Evolutionary conservation across 2,797 vertebrate species (phyloP).

Genomic region (Graptemys geographica): DNA sequence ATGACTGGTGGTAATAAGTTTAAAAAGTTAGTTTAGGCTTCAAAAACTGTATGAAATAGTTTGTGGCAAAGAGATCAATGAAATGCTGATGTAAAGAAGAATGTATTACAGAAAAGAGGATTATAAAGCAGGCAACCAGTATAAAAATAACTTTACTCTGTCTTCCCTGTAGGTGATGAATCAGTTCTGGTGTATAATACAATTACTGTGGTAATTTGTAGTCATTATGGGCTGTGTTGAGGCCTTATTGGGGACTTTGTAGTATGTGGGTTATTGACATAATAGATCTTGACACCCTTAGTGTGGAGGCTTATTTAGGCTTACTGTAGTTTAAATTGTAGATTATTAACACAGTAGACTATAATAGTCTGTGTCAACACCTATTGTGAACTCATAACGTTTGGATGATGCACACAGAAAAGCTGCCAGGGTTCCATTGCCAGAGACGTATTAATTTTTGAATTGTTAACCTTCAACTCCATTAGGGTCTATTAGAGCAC

Average conservation of each 20-base stretch:
- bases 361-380: neutral
- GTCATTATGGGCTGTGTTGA: neutral
- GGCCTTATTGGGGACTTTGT: neutral
- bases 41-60: conserved; percentile 7
- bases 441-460: neutral
- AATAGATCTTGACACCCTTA: neutral
- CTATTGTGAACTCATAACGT: neutral
- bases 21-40: neutral
- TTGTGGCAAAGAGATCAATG: neutral
- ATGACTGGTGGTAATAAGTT: neutral
- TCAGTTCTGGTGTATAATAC: neutral
- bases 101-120: neutral
- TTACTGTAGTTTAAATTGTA: neutral
- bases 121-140: neutral
- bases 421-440: neutral
- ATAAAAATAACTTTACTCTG: conserved; percentile 16
- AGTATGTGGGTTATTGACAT: neutral
- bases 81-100: conserved; percentile 1
- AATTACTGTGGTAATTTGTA: conserved; percentile 8
- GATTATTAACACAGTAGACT: neutral
- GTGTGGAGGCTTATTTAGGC: neutral
- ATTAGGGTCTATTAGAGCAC: neutral
- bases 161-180: neutral
- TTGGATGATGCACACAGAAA: neutral
- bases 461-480: neutral